Base-by-base conservation (phyloP, 2,113 vertebrate genomes). In the Leucosticte australis region DNA sequence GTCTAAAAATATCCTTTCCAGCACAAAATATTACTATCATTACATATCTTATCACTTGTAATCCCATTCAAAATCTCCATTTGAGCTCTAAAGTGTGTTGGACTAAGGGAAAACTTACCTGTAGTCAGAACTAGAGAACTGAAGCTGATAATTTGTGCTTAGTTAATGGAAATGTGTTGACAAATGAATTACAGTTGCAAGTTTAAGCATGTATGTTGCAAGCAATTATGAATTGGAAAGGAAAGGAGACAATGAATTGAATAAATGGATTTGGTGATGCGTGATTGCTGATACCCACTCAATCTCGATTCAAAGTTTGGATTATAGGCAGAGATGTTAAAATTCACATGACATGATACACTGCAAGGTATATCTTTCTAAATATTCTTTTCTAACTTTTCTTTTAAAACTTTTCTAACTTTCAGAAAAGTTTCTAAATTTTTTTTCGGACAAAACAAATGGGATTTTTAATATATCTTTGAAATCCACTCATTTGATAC, bases 161-260 rank as follows among this genome's bases (percentile, higher is more conserved):
- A 86, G 90, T 64, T 93, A 96, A 93, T 90, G 37, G 68, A 83
- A 94, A 92, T 64, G 79, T 78, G 83, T 52, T 95, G 92, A 89
- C 78, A 85, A 83, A 79, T 46, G 44, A 95, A 88, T 88, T 81
- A 64, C 1, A 0, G 47, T 44, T 86, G 44, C 28, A 85, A 67
- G 35, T 83, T 88, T 92, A 80, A 86, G 82, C 71, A 44, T 11
- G 52, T 47, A 80, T 46, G 42, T 33, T 74, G 56, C 24, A 90
- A 55, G 47, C 27, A 90, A 8, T 37, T 56, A 14, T 49, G 52
- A 44, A 18, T 3, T n/a, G 71, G 60, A 93, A 88, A 73, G 69
- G 46, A 80, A 95, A 88, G 28, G 10, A 37, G 15, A 57, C 83
- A 80, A 55, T 80, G 27, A 83, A 74, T 28, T 77, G 75, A 85